Base-by-base conservation (phyloP, 2,888 invertebrate genomes). In the Dione vanillae region DNA sequence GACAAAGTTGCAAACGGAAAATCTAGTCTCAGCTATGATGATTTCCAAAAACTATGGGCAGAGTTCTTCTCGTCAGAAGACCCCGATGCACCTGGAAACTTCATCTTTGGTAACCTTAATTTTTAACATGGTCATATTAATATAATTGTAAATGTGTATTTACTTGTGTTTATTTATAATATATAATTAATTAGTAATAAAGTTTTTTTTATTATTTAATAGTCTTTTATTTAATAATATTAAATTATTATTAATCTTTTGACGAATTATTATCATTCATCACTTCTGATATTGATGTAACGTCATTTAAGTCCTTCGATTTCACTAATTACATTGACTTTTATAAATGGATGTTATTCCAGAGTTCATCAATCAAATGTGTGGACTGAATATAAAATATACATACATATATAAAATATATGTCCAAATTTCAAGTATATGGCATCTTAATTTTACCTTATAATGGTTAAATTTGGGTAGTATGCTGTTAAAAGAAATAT, bases 51-150 rank as follows among this genome's bases (percentile, higher is more conserved):
- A 75, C 94, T 98, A 76, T 98, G 97, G 97, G 95, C 95, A 85
- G 96, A 97, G 84, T 98, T 96, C 88, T 97, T 98, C 89, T 94
- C 95, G 61, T 95, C 97, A 27, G 97, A 97, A 82, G 96, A 97
- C 79, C 94, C 94, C 6, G 93, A 94, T 61, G 96, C 96, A 70
- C 95, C 97, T 3, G 98, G 97, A 73, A 98, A 98, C 91, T 97
- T 94, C 87, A 97, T 98, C 83, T 98, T 97, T 84, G 97, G 97
- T 78, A 96, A 96, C 91, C 95, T 95, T 79, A 94, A 93, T 79
- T 96, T 96, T 89, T 96, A 95, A 95, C n/a, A n/a, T n/a, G n/a
- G n/a, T n/a, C n/a, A n/a, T 56, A 49, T 41, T 66, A 20, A 7
- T 62, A 40, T 66, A 56, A 47, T 20, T n/a, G n/a, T n/a, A n/a